Evolutionary conservation across 2,797 vertebrate species (phyloP).

Genomic region (Delichon dasypus): DNA sequence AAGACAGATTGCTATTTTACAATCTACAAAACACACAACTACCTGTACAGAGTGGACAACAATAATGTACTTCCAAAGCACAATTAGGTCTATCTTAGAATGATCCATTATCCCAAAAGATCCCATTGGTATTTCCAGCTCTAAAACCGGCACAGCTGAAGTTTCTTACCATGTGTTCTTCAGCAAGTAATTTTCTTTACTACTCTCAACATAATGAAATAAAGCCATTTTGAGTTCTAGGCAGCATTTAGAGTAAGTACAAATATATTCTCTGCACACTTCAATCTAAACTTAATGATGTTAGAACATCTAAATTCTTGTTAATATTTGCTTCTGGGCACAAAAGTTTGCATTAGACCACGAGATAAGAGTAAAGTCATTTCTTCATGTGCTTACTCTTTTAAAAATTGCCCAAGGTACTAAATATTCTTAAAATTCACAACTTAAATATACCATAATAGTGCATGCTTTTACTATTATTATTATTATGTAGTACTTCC

Average conservation of each 20-base stretch:
- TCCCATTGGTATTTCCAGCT: not conserved
- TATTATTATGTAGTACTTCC: not conserved
- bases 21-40: not conserved
- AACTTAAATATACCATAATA: not conserved
- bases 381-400: not conserved
- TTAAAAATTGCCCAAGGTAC: not conserved
- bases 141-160: not conserved
- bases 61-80: not conserved
- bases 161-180: not conserved
- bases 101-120: not conserved
- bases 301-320: not conserved
- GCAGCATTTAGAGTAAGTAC: not conserved
- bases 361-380: not conserved
- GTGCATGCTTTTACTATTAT: rapidly evolving
- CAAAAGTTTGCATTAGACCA: not conserved
- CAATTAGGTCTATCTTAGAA: not conserved
- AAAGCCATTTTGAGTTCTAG: not conserved
- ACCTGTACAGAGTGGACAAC: not conserved
- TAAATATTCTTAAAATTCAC: not conserved
- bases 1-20: not conserved
- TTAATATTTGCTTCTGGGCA: not conserved
- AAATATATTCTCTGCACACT: not conserved
- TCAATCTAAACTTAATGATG: not conserved
- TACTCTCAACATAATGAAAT: not conserved
- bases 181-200: not conserved